Conservation (phyloP, 2,113 vertebrate species). For the Columba livia region DNA sequence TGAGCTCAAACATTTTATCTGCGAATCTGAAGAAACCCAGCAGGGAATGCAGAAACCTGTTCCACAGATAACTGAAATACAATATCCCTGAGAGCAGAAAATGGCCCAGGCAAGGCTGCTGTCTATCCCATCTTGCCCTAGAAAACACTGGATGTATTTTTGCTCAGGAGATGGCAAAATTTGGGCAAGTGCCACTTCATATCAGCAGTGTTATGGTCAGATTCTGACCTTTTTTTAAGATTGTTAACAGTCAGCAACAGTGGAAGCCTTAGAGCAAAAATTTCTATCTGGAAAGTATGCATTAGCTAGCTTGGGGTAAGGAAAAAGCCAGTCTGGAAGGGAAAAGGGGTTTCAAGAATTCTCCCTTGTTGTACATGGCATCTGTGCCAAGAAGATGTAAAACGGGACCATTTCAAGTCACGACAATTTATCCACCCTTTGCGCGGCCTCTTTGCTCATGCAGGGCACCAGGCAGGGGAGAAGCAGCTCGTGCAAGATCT, state of each 20-base stretch:
- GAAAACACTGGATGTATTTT: constrained; percentile 46
- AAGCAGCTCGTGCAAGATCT: background rate
- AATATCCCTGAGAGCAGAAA: background rate
- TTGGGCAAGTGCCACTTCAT: constrained; percentile 43
- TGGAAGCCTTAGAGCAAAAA: constrained; percentile 19
- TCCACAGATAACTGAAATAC: constrained; percentile 5
- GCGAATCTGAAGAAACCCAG: constrained; percentile 2
- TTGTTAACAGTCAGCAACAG: constrained; percentile 42
- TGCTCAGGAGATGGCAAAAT: constrained; percentile 40
- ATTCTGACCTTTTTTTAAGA: constrained; percentile 35
- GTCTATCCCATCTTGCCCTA: background rate
- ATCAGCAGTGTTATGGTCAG: constrained; percentile 34
- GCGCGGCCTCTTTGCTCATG: background rate
- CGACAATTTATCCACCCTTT: background rate
- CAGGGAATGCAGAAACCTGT: constrained; percentile 1
- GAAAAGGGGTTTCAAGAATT: background rate
- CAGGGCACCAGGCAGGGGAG: background rate
- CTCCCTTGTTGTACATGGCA: background rate
- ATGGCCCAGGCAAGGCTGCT: background rate
- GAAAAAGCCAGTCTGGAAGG: constrained; percentile 23
- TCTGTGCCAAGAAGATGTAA: constrained; percentile 34
- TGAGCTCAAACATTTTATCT: background rate
- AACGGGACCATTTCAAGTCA: background rate
- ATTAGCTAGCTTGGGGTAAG: constrained; percentile 2
- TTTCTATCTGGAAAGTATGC: constrained; percentile 4